A percentile compares a stretch with the other conserved stretches of the same genome.
Conservation (phyloP, 2,888 invertebrate species). For the Galeruca laticollis region DNA sequence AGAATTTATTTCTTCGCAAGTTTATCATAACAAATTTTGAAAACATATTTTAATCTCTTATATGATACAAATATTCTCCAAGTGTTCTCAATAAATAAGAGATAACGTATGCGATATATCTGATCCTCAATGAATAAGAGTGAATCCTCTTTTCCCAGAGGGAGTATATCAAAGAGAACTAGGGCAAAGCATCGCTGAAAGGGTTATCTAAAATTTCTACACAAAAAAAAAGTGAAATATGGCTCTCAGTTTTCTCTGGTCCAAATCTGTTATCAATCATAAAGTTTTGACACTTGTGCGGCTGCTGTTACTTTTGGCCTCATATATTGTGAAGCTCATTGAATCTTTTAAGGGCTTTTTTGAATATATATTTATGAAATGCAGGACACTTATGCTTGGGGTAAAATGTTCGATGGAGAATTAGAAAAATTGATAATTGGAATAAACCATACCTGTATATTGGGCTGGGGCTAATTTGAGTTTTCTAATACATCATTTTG, state of each 20-base stretch:
- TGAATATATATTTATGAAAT: constrained; percentile 10
- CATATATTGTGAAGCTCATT: constrained; percentile 18
- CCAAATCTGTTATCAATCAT: constrained; percentile 53
- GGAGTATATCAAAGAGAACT: constrained; percentile 9
- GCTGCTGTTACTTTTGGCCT: constrained; percentile 16
- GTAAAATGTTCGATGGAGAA: neutral
- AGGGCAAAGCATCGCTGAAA: neutral
- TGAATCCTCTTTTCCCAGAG: neutral
- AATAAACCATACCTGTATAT: neutral
- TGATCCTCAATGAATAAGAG: neutral
- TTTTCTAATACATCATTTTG: no score
- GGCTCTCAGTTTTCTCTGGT: constrained; percentile 45
- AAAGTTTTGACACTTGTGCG: constrained; percentile 40
- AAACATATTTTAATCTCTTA: neutral
- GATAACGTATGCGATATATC: neutral
- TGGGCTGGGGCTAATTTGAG: no score
- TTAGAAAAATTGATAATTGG: neutral
- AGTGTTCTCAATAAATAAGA: constrained; percentile 1
- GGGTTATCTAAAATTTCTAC: constrained; percentile 35
- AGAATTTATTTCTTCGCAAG: no score
- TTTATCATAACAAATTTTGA: no score
- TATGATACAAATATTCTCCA: neutral
- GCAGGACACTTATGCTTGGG: neutral
- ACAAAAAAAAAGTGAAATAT: constrained; percentile 52
- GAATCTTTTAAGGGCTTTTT: constrained; percentile 9